Evolutionary conservation across 1,140 invertebrate genomes (phyloP).

Genomic region (Drosophila pallidifrons): DNA sequence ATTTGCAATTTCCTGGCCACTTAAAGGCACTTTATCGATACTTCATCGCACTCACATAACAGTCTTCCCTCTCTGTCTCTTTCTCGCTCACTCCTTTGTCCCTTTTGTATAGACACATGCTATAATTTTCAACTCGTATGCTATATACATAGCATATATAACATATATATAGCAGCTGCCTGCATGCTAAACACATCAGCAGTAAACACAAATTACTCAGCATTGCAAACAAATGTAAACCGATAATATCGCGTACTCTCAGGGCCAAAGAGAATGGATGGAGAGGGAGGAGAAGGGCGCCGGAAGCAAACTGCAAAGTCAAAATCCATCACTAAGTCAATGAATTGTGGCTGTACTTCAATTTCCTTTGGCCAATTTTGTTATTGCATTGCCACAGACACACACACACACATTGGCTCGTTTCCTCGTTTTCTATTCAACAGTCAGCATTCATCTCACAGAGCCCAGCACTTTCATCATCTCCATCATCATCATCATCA

Average conservation of each 20-base stretch:
- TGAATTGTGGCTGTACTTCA: conserved; percentile 79
- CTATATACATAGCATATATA: conserved; percentile 6
- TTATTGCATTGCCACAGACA: conserved; percentile 32
- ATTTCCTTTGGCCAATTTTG: conserved; percentile 70
- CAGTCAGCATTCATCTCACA: conserved; percentile 29
- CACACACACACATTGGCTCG: conserved; percentile 19
- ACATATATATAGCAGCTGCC: conserved; percentile 10
- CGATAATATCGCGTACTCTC: conserved; percentile 68
- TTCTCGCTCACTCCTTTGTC: neutral
- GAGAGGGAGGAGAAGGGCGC: neutral
- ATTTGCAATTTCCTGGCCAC: conserved; percentile 78
- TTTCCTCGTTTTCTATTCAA: conserved; percentile 1
- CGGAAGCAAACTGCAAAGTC: conserved; percentile 34
- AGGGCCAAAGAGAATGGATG: conserved; percentile 7
- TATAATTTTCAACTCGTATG: conserved; percentile 63
- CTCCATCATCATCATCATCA: conserved; percentile 24
- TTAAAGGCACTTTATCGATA: conserved; percentile 63
- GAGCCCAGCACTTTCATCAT: conserved; percentile 34
- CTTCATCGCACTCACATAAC: conserved; percentile 54
- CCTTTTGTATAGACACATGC: conserved; percentile 50
- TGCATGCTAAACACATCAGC: conserved; percentile 67
- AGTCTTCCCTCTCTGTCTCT: neutral
- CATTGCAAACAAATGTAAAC: conserved; percentile 75
- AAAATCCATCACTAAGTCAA: conserved; percentile 70
- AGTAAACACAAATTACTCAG: conserved; percentile 82